Evolutionary conservation across 2,797 vertebrate species (phyloP).

Genomic region (Gastrophryne carolinensis): DNA sequence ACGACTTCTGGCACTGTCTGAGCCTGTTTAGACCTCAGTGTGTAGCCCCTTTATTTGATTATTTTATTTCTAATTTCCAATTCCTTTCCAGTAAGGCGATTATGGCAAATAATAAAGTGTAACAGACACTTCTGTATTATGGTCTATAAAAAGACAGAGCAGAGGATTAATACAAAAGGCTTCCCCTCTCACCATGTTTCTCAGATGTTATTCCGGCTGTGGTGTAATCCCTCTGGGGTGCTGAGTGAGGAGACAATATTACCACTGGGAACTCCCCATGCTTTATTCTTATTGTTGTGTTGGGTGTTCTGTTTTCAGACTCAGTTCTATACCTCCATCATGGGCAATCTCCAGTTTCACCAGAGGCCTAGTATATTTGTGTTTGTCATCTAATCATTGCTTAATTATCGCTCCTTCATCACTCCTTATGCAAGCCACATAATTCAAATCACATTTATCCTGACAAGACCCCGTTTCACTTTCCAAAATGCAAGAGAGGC

Average conservation of each 20-base stretch:
- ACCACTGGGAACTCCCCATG: conserved; percentile 11
- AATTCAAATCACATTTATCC: conserved; percentile 12
- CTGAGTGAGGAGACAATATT: conserved; percentile 33
- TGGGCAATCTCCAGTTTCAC: conserved; percentile 1
- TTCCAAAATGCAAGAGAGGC: no score
- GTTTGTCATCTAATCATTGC: conserved; percentile 24
- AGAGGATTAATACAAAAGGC: conserved; percentile 22
- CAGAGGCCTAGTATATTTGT: not conserved
- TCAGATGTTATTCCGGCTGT: conserved; percentile 28
- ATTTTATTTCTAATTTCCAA: no score
- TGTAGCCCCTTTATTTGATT: no score
- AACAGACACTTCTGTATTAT: conserved; percentile 21
- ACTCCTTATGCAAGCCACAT: conserved; percentile 5
- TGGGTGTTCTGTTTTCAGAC: not conserved
- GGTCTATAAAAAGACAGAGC: not conserved
- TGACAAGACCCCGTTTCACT: no score
- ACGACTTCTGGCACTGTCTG: no score
- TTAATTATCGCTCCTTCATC: conserved; percentile 33
- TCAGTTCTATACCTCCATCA: conserved; percentile 19
- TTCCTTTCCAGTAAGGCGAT: no score
- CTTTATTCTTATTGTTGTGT: conserved; percentile 24
- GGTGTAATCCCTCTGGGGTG: conserved; percentile 34
- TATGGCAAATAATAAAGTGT: no score
- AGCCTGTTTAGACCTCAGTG: no score
- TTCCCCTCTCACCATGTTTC: conserved; percentile 15